Base-by-base conservation (phyloP, 2,113 vertebrate species). In the Vulpes ferrilata region DNA sequence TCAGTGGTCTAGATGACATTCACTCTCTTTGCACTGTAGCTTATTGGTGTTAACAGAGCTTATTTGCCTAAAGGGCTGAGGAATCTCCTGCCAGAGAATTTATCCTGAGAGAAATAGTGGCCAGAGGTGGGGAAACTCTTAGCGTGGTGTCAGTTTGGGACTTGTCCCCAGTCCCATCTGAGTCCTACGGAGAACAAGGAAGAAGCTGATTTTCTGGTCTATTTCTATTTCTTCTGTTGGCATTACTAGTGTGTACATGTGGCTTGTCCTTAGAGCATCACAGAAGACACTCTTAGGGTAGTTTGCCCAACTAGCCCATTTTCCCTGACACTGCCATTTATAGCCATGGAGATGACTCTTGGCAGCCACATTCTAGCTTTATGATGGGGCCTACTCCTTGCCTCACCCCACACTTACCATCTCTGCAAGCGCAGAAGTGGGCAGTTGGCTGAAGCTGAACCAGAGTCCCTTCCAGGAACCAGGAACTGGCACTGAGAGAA, bases 401-500 rank as follows among this genome's bases (percentile, higher is more conserved):
- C 25, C 20, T 51, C 4, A 11, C 8, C 59, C 17, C 16, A 32
- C 2, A 25, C 11, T 11, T 2, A 1, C 55, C 7, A 0, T 22
- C 11, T 43, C 43, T 90, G 48, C 23, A 12, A 48, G 19, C 16
- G 10, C 25, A 76, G 62, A 74, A 22, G 4, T 22, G 51, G 16
- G 38, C 38, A 35, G 51, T 67, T 43, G 43, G 65, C 27, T 13
- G 4, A 76, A 60, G 89, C 30, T 35, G 19, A 20, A 51, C 38
- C 32, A 38, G 48, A 97, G 19, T 69, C 27, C 2, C 73, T 95
- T 80, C 7, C n/a, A 64, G 35, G 6, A 81, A 30, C 59, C n/a
- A 53, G 53, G 23, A 93, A 43, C 13, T 35, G 69, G 25, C 9
- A 11, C 25, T 25, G 30, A 64, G 69, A 85, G 55, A 79, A 79